Evolutionary conservation across 1,140 invertebrate genomes (phyloP), one percentile per base, ranked within the genome.

Genomic region (Zaprionus camerounensis): DNA sequence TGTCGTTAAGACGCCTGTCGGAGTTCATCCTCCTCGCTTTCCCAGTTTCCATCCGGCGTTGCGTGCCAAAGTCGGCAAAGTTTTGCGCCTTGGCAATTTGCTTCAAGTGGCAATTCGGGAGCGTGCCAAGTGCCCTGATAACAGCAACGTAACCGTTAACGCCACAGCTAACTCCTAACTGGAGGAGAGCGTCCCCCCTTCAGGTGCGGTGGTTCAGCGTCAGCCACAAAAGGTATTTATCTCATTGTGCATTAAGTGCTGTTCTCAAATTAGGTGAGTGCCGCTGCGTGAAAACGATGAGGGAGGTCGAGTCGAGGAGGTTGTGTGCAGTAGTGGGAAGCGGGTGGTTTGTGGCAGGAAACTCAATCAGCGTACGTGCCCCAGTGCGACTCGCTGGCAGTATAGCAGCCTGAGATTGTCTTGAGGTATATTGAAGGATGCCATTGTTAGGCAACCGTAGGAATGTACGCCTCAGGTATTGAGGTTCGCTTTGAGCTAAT

Each of bases 101-200:
- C 74, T 65, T 88, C 71, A 87, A 88, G 84, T 88, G 84, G 81
- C 84, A 76, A 84, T 87, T 87, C 81, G 84, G 84, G 84, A 87
- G 84, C 84, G 84, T 87, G 84, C 84, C 84, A 87, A 87, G 84
- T 87, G 84, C 69, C 83, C 78, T 46, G 77, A 84, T 80, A 86
- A 82, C 83, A 78, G 70, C 74, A 51, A 46, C 41, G n/a, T 80
- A 82, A 79, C 62, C 79, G 76, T 46, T 63, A 49, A 63, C 36
- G 61, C n/a, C 72, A 67, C 55, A 62, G 53, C 63, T 31, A 44
- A 56, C 41, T 13, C 41, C 46, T 22, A 44, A 44, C 13, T 44
- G 11, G 56, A 31, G 67, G 41, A 15, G 46, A 46, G 56, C 24
- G 24, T 38, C 46, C 20, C 17, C n/a, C 62, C 36, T 2, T 38